Evolutionary conservation across 2,797 vertebrate species (phyloP).

Genomic region (Paramormyrops hopkinsi): DNA sequence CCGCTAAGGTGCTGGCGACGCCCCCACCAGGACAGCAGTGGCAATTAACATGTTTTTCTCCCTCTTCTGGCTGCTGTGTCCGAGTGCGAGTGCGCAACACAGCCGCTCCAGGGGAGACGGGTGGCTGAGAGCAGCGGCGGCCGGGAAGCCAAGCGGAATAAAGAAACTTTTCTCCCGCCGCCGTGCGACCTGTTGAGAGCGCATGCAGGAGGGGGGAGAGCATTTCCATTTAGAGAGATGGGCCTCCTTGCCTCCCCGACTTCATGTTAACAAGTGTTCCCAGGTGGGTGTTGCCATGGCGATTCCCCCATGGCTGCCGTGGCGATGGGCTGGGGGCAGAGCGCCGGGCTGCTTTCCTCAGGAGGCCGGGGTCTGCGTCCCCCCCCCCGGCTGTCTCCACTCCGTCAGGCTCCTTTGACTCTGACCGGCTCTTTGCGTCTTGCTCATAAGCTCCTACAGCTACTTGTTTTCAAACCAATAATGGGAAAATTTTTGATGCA

Average conservation of each 20-base stretch:
- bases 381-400: not conserved
- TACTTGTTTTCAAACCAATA: not conserved
- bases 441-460: not conserved
- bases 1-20: not conserved
- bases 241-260: slow-evolving; percentile 35
- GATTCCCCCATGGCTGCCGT: slow-evolving; percentile 46
- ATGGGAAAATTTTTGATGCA: not conserved
- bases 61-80: not conserved
- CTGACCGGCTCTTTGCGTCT: not conserved
- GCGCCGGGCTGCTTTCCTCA: slow-evolving; percentile 35
- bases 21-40: not conserved
- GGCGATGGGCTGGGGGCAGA: slow-evolving; percentile 41
- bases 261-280: slow-evolving; percentile 55
- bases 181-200: slow-evolving; percentile 40
- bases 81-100: not conserved
- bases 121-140: not conserved
- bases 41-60: not conserved
- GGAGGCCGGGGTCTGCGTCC: slow-evolving; percentile 31
- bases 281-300: slow-evolving; percentile 53
- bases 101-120: not conserved
- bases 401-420: not conserved
- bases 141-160: not conserved
- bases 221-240: slow-evolving; percentile 35
- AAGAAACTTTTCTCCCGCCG: slow-evolving; percentile 14
- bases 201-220: slow-evolving; percentile 30